Base-by-base conservation (phyloP, 2,888 invertebrate genomes). In the Lottia scabra region DNA sequence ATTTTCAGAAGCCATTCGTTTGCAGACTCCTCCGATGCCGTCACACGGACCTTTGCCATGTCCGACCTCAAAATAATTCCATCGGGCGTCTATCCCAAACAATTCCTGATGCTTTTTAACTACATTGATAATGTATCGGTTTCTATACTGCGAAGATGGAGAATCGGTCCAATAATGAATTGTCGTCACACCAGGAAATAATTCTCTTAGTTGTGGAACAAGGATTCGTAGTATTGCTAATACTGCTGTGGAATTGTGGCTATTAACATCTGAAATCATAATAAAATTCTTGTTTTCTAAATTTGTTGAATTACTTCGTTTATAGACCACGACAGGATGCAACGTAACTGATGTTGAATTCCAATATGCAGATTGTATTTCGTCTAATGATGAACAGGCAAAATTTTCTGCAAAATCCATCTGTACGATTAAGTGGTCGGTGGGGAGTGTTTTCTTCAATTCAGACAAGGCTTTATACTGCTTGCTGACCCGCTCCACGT, bases 351-450 rank as follows among this genome's bases (percentile, higher is more conserved):
- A n/a, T n/a, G n/a, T n/a, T n/a, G n/a, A n/a, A n/a, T n/a, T n/a
- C n/a, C n/a, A n/a, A n/a, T n/a, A n/a, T n/a, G n/a, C n/a, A n/a
- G n/a, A n/a, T n/a, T n/a, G n/a, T n/a, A n/a, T n/a, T n/a, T n/a
- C n/a, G n/a, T n/a, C n/a, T 68, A 65, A 68, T 3, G 63, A 38
- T 19, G 63, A 43, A 68, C 74, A 77, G 2, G 68, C 30, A 65
- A 72, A 76, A 63, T 79, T 79, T 68, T 78, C 79, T 23, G 75
- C 73, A 26, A 77, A 79, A 30, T 79, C 79, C 77, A 76, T 79
- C 56, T 79, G 75, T 2, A 78, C 63, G 12, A 71, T 30, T 1
- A 68, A 38, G 65, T 78, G 72, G 1, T 63, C 67, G 1, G 27
- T 13, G 23, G 71, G 62, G 2, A 75, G 48, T 19, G 70, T 77